phyloP scores from a whole-genome alignment of 2,797 vertebrate genomes.

The Numenius phaeopus region DNA sequence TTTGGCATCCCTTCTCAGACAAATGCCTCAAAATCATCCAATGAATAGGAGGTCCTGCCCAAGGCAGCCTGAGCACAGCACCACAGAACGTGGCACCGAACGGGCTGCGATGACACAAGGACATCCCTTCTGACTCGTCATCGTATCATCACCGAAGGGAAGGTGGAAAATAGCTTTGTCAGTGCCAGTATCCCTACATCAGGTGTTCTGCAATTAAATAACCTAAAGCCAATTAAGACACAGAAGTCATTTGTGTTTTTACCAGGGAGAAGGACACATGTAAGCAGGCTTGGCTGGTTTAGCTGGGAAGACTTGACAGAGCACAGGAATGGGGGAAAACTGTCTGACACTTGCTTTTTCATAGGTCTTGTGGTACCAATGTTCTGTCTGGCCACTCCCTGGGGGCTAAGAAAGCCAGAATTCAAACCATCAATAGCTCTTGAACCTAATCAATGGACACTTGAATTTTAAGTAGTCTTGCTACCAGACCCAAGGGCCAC shows the following conservation, averaged over 20 bases:
- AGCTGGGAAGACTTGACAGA: not conserved
- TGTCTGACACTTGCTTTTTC: not conserved
- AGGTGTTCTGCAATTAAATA: not conserved
- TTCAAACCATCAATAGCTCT: not conserved
- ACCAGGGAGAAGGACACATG: not conserved
- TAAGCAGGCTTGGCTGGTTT: not conserved
- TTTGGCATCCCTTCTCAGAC: conserved; percentile 91
- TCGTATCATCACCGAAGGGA: conserved; percentile 86
- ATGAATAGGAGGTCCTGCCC: conserved; percentile 55
- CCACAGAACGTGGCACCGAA: conserved; percentile 72
- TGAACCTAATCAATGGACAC: accelerated
- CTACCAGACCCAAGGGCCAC: not conserved
- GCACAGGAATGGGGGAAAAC: not conserved
- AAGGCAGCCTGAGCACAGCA: conserved; percentile 43
- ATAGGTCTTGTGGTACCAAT: accelerated
- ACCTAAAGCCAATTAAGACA: not conserved
- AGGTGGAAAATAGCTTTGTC: not conserved
- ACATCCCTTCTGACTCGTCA: conserved; percentile 85
- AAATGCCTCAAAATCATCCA: conserved; percentile 96
- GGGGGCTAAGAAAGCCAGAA: not conserved
- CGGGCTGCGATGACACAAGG: not conserved
- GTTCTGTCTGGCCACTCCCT: not conserved
- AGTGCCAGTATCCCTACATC: not conserved
- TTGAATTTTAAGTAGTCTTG: not conserved
- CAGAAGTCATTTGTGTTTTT: not conserved